Evolutionary conservation across 37 sponge, comb jelly and placozoan species (phyloP).

Genomic region (Halisarca cf. caerulea): DNA sequence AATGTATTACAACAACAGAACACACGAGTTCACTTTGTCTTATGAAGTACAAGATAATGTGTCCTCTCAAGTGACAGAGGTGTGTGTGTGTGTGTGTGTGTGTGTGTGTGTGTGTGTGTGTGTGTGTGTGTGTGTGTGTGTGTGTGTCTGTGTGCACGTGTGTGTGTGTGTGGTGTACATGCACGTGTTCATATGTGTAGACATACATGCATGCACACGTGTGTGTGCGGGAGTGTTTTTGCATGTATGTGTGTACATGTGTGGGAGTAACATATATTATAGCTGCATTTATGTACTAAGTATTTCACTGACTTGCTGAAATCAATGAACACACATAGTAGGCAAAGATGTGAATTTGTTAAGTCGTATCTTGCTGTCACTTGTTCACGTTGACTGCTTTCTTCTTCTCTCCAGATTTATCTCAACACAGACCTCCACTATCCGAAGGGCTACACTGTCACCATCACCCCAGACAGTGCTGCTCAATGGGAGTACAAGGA

Average conservation of each 20-base stretch:
- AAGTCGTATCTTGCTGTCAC: no score
- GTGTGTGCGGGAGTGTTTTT: no score
- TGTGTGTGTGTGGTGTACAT: constrained; percentile 15
- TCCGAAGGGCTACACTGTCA: constrained; percentile 49
- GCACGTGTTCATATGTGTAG: background rate
- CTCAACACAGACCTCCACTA: constrained; percentile 76
- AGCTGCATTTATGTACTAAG: no score
- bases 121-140: constrained; percentile 22
- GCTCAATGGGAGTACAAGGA: constrained; percentile 33
- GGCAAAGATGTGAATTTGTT: no score
- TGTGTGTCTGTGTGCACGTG: background rate
- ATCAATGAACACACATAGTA: no score
- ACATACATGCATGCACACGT: no score
- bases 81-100: constrained; percentile 25
- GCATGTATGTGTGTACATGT: no score
- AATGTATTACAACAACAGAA: constrained; percentile 56
- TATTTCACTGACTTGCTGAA: no score
- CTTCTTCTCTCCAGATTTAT: constrained; percentile 58
- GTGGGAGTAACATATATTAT: no score
- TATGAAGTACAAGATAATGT: constrained; percentile 33
- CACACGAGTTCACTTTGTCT: constrained; percentile 53
- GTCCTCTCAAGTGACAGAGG: constrained; percentile 57
- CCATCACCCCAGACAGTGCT: constrained; percentile 9
- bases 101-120: constrained; percentile 34
- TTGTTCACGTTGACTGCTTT: background rate